These are phyloP conservation scores for Brienomyrus longianalis DNA, from an alignment of 2,113 vertebrate species.

Conservation along the genomic window DNA sequence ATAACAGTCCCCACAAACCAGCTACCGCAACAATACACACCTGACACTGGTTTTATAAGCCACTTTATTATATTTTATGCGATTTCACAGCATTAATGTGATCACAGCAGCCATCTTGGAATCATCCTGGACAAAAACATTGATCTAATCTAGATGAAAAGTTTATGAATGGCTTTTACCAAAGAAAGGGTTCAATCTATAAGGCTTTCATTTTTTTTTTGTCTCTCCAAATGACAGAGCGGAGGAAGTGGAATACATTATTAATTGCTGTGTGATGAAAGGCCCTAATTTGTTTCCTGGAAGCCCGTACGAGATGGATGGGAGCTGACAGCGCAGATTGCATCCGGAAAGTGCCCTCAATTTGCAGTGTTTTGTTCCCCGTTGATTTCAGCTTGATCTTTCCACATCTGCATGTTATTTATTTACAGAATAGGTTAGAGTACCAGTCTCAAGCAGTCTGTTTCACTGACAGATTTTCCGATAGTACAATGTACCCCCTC, in stretches of 20 bases:
- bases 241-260: slow-evolving; percentile 17
- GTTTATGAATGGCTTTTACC: not conserved
- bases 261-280: slow-evolving; percentile 14
- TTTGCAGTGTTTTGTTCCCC: not conserved
- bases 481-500: not conserved
- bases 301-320: not conserved
- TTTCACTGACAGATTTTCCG: not conserved
- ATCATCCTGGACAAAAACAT: not conserved
- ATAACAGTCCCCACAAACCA: not conserved
- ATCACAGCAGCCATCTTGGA: not conserved
- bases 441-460: not conserved
- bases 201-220: not conserved
- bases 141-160: not conserved
- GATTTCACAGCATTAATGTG: not conserved
- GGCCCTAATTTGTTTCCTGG: slow-evolving; percentile 11
- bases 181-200: slow-evolving; percentile 1
- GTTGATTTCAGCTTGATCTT: slow-evolving; percentile 14
- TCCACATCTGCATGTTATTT: not conserved
- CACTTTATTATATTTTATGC: not conserved
- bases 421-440: not conserved
- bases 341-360: not conserved
- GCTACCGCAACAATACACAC: not conserved
- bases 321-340: slow-evolving; percentile 4
- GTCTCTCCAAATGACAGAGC: not conserved
- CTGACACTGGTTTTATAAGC: not conserved